Evolutionary conservation across 2,113 vertebrate species (phyloP).

Genomic region (Balaenoptera acutorostrata): DNA sequence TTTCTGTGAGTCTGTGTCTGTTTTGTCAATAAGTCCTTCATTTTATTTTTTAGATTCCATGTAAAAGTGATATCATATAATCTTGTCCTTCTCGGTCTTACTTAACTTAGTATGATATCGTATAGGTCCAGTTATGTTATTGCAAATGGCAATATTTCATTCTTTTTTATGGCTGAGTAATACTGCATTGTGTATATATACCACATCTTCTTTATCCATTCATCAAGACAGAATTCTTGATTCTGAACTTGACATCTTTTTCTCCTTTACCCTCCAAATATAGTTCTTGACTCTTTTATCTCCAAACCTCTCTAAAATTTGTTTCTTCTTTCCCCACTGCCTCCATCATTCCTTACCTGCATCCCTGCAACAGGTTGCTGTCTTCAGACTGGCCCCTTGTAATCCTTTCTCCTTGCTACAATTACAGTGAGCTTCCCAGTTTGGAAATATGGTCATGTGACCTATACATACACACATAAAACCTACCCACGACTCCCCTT

Average conservation of each 20-base stretch:
- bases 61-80: not conserved
- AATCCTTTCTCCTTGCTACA: not conserved
- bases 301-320: not conserved
- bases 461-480: not conserved
- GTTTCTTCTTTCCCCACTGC: not conserved
- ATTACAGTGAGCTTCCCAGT: not conserved
- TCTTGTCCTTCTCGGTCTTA: not conserved
- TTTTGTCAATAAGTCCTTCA: not conserved
- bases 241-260: not conserved
- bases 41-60: not conserved
- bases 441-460: not conserved
- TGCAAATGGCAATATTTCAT: not conserved
- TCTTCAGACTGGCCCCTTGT: not conserved
- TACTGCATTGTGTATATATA: not conserved
- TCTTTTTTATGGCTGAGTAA: not conserved
- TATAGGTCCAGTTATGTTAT: not conserved
- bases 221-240: not conserved
- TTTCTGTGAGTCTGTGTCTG: not conserved
- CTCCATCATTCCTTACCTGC: not conserved
- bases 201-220: not conserved
- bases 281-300: not conserved
- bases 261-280: not conserved
- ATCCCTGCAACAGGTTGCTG: not conserved
- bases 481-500: not conserved
- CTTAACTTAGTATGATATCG: not conserved